Conservation (phyloP, 2,797 vertebrate genomes). For the Kryptolebias ocellatus region DNA sequence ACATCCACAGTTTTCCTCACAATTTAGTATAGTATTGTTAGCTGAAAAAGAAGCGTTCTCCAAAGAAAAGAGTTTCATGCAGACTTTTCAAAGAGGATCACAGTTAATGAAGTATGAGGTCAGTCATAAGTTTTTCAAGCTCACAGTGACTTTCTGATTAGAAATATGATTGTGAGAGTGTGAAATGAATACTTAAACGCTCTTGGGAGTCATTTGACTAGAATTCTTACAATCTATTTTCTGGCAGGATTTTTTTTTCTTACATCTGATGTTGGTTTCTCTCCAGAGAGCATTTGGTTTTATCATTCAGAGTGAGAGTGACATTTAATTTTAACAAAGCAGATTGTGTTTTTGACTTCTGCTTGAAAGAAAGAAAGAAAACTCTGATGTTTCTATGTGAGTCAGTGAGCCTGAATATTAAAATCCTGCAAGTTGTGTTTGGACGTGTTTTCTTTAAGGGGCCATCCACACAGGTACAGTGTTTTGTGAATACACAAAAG, state of each 20-base stretch:
- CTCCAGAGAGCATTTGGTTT: neutral
- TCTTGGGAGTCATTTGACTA: conserved; percentile 8
- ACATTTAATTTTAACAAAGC: neutral
- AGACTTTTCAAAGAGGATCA: conserved; percentile 6
- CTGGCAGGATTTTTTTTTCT: no score
- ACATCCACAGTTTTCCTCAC: no score
- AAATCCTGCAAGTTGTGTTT: no score
- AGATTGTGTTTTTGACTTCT: neutral
- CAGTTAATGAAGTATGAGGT: conserved; percentile 27
- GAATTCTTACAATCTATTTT: neutral
- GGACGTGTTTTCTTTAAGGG: neutral
- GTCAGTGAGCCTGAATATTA: neutral
- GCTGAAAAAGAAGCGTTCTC: neutral
- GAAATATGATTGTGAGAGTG: conserved; percentile 26
- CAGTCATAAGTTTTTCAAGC: conserved; percentile 34
- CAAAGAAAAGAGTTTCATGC: conserved; percentile 3
- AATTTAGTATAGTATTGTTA: neutral
- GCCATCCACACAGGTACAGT: no score
- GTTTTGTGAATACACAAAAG: no score
- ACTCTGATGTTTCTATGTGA: neutral
- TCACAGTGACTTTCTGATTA: conserved; percentile 23
- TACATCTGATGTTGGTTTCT: neutral
- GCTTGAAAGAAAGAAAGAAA: neutral
- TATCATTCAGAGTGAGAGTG: neutral
- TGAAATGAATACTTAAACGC: conserved; percentile 18